Evolutionary conservation across 2,888 invertebrate species (phyloP).

Genomic region (Xanthia togata): DNA sequence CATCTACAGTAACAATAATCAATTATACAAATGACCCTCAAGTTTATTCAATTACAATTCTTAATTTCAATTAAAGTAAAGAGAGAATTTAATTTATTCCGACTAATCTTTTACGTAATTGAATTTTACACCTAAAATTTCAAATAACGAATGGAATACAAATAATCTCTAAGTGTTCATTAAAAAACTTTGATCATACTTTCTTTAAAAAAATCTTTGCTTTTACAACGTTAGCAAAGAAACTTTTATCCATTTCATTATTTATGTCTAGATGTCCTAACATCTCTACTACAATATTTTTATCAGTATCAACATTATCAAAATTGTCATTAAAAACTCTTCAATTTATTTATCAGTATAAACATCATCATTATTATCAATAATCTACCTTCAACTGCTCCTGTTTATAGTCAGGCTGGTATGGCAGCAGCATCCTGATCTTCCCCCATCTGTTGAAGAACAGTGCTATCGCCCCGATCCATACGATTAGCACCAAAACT

Average conservation of each 20-base stretch:
- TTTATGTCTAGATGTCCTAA: neutral
- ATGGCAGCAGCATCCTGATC: conserved; percentile 97
- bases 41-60: neutral
- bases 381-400: conserved; percentile 94
- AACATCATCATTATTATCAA: conserved; percentile 49
- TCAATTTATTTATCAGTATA: neutral
- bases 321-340: neutral
- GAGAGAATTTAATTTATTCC: neutral
- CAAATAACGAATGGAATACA: neutral
- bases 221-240: neutral
- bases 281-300: neutral
- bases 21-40: neutral
- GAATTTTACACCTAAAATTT: neutral
- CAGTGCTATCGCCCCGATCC: conserved; percentile 96
- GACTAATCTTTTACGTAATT: neutral
- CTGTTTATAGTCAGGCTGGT: conserved; percentile 97
- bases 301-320: neutral
- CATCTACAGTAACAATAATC: neutral
- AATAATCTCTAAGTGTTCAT: neutral
- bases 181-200: neutral
- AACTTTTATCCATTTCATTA: neutral
- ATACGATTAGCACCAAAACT: conserved; percentile 94
- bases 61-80: conserved; percentile 7
- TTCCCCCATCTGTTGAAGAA: conserved; percentile 97
- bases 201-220: neutral